phyloP scores from a whole-genome alignment of 64 coral and sea anemone genomes.

The Pachyseris speciosa region DNA sequence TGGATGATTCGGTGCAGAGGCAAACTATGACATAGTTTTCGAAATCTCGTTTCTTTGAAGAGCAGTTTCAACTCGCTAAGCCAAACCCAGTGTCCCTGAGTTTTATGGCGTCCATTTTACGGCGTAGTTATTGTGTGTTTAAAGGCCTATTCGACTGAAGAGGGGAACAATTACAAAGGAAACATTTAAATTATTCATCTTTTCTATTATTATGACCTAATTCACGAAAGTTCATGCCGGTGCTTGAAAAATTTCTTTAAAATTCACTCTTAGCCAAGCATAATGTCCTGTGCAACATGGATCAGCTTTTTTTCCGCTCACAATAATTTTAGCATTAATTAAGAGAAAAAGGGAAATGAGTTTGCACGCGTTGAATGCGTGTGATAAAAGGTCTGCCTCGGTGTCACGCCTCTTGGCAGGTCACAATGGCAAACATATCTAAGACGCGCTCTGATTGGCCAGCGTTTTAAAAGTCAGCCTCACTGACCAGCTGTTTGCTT shows the following conservation, averaged over 20 bases:
- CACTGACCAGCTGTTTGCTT: constrained; percentile 80
- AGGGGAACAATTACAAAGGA: neutral
- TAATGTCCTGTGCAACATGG: neutral
- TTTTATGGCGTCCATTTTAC: no score
- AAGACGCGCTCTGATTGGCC: constrained; percentile 77
- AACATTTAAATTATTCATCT: constrained; percentile 31
- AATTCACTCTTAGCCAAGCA: neutral
- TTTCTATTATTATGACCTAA: constrained; percentile 40
- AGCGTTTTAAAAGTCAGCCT: constrained; percentile 70
- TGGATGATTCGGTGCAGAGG: neutral
- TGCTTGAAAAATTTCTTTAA: neutral
- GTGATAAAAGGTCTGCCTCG: constrained; percentile 38
- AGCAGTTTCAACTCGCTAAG: neutral
- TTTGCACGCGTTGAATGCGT: constrained; percentile 69
- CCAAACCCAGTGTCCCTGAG: neutral
- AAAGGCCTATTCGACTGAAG: constrained; percentile 22
- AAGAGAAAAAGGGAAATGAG: neutral
- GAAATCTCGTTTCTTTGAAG: neutral
- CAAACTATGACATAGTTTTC: neutral
- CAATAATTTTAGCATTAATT: neutral
- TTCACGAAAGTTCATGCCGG: constrained; percentile 42
- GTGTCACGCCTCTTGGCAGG: constrained; percentile 83
- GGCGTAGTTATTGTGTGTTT: neutral
- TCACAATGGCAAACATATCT: constrained; percentile 77
- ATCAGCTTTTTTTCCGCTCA: neutral